phyloP scores from a whole-genome alignment of 2,888 invertebrate species.

The Agonopterix arenella region DNA sequence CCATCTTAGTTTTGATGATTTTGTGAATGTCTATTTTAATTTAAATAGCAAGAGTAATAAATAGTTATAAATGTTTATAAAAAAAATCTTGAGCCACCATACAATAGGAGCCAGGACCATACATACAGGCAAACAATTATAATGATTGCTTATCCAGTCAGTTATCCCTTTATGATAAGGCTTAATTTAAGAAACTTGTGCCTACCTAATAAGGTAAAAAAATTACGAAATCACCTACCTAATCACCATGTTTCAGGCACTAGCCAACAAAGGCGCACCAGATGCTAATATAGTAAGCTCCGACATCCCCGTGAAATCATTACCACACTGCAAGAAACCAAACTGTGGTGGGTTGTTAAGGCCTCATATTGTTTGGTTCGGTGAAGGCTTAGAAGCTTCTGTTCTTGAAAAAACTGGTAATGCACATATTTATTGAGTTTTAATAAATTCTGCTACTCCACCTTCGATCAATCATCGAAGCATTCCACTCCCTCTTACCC shows the following conservation, averaged over 20 bases:
- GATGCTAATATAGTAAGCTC: constrained; percentile 71
- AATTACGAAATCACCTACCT: too few relatives aligned
- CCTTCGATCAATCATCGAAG: too few relatives aligned
- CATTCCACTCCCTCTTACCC: too few relatives aligned
- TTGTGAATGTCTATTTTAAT: too few relatives aligned
- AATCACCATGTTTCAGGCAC: constrained; percentile 46
- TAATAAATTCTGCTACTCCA: too few relatives aligned
- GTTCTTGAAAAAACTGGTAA: constrained; percentile 80
- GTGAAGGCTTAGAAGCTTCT: constrained; percentile 82
- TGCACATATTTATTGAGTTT: constrained; percentile 13
- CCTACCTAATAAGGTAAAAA: too few relatives aligned
- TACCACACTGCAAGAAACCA: constrained; percentile 82
- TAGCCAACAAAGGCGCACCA: constrained; percentile 76
- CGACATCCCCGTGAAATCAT: constrained; percentile 79
- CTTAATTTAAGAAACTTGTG: not conserved
- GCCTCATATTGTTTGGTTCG: constrained; percentile 94
- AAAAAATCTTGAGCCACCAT: too few relatives aligned
- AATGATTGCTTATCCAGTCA: not conserved
- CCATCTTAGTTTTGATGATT: too few relatives aligned
- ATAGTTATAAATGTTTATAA: too few relatives aligned
- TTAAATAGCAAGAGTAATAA: too few relatives aligned
- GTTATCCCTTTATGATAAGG: too few relatives aligned
- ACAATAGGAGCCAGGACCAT: too few relatives aligned
- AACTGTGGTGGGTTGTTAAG: constrained; percentile 82
- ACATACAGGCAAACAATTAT: not conserved